A percentile compares a stretch with the other conserved stretches of the same genome.
phyloP scores from a whole-genome alignment of 2,797 vertebrate species.

The Enteromius trimaculatus region DNA sequence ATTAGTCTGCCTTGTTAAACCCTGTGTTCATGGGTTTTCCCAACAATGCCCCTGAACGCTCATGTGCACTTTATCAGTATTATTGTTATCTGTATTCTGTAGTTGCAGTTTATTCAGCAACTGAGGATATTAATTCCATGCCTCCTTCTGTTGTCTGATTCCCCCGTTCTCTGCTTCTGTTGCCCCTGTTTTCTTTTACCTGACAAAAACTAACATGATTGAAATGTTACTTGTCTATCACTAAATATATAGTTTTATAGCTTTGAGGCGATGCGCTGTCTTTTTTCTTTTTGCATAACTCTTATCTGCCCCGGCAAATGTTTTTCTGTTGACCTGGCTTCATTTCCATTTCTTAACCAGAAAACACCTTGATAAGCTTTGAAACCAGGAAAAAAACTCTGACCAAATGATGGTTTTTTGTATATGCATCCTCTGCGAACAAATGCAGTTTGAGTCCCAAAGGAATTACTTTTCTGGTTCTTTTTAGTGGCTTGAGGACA shows the following conservation, averaged over 20 bases:
- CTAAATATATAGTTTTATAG: not conserved
- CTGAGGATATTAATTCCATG: conserved; percentile 93
- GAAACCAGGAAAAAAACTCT: not conserved
- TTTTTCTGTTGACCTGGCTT: conserved; percentile 94
- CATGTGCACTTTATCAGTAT: conserved; percentile 92
- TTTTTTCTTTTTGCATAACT: conserved; percentile 63
- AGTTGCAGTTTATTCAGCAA: conserved; percentile 96
- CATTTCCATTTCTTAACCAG: conserved; percentile 88
- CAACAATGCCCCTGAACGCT: conserved; percentile 87
- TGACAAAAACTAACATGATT: not conserved
- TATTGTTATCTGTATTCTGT: conserved; percentile 90
- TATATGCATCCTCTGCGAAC: not conserved
- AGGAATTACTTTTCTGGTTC: not conserved
- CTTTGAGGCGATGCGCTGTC: not conserved
- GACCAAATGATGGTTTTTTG: not conserved
- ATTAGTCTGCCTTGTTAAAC: conserved; percentile 84
- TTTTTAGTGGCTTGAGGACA: not conserved
- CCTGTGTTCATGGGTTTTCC: conserved; percentile 84
- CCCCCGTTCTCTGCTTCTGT: not conserved
- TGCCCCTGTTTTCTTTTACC: not conserved
- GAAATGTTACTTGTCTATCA: not conserved
- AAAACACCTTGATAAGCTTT: not conserved
- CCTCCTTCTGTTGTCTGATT: conserved; percentile 84
- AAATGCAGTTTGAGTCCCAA: not conserved
- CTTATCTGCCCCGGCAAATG: conserved; percentile 83